A percentile compares a stretch with the other conserved stretches of the same genome.
These are phyloP conservation scores for Pristionchus japonicus DNA, from an alignment of 2,888 invertebrate genomes.

Conservation along the genomic window DNA sequence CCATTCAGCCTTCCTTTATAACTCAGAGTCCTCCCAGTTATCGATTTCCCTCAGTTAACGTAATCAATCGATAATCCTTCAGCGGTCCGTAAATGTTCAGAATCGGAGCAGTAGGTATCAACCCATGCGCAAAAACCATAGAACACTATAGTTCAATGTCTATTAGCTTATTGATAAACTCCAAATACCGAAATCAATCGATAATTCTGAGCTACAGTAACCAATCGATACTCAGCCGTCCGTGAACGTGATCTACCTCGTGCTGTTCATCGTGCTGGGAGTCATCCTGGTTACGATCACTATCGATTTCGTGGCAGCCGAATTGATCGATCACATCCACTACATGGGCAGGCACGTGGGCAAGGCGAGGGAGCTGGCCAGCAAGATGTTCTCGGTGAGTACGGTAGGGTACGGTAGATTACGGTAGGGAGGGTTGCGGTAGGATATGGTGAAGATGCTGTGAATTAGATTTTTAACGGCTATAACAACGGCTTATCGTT, in stretches of 20 bases:
- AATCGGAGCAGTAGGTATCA: too few relatives aligned
- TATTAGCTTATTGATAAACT: too few relatives aligned
- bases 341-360: slow-evolving; percentile 66
- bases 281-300: slow-evolving; percentile 64
- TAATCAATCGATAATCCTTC: too few relatives aligned
- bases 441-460: not conserved
- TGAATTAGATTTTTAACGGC: too few relatives aligned
- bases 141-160: too few relatives aligned
- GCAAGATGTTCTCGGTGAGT: slow-evolving; percentile 58
- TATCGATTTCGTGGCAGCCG: slow-evolving; percentile 63
- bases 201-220: not conserved
- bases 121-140: too few relatives aligned
- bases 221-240: slow-evolving; percentile 64
- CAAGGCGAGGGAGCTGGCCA: slow-evolving; percentile 61
- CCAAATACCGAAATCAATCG: not conserved
- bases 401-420: not conserved
- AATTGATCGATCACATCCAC: slow-evolving; percentile 61
- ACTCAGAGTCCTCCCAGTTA: too few relatives aligned
- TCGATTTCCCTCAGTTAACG: too few relatives aligned
- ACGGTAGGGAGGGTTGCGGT: too few relatives aligned
- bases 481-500: not conserved
- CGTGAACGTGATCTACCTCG: slow-evolving; percentile 60
- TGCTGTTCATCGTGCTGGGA: slow-evolving; percentile 58
- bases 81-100: too few relatives aligned
- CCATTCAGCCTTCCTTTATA: too few relatives aligned